Percentiles rank a stretch among this genome's conserved stretches.
Conservation (phyloP, 2,888 invertebrate species). For the Poecilus cupreus region DNA sequence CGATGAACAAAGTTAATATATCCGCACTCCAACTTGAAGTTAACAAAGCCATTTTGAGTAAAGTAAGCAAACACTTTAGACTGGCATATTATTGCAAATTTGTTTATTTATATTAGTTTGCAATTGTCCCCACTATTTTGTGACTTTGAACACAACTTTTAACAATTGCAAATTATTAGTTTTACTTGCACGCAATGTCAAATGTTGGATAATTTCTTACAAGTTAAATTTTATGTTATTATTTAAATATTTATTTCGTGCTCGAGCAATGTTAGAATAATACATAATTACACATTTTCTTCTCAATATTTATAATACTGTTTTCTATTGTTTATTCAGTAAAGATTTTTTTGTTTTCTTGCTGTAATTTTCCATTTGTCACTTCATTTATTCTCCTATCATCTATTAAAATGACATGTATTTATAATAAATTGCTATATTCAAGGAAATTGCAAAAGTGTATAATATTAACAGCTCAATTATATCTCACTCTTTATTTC, state of each 20-base stretch:
- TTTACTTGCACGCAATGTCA: not conserved
- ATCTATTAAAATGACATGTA: too few species aligned
- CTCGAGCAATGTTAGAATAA: not conserved
- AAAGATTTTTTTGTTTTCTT: not conserved
- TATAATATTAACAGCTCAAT: too few species aligned
- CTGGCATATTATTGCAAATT: too few species aligned
- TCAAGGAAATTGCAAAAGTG: not conserved
- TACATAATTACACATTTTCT: not conserved
- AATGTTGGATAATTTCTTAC: too few species aligned
- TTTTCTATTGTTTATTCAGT: not conserved
- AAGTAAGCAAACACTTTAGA: too few species aligned
- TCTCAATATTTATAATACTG: not conserved
- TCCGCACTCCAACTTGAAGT: constrained; percentile 57
- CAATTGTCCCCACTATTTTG: not conserved
- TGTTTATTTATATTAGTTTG: not conserved
- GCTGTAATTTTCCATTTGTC: not conserved
- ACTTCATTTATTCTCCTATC: too few species aligned
- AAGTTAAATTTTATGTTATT: constrained; percentile 9
- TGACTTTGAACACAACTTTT: not conserved
- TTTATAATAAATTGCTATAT: not conserved
- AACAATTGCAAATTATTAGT: not conserved
- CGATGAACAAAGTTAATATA: constrained; percentile 56
- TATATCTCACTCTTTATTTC: too few species aligned
- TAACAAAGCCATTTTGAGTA: constrained; percentile 60
- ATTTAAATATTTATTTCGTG: not conserved